Percentiles rank a stretch among this genome's conserved stretches.
Conservation (phyloP, 1,140 invertebrate genomes). For the Ridgeia piscesae region DNA sequence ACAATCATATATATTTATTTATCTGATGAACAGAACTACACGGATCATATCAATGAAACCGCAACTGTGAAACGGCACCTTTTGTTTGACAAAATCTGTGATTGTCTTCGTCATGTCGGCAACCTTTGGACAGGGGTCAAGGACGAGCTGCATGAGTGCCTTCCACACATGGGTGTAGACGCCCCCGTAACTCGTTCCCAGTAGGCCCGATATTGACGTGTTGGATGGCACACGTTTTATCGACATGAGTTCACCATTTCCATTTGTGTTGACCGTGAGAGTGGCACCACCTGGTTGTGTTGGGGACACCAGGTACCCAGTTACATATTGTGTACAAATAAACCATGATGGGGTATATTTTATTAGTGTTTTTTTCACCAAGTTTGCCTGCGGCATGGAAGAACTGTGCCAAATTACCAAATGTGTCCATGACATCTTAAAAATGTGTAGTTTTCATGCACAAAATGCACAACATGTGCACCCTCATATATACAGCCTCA, state of each 20-base stretch:
- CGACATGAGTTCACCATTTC: background rate
- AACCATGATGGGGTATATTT: too few relatives aligned
- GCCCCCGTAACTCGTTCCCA: conserved; percentile 3
- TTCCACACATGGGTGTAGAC: conserved; percentile 12
- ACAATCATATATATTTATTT: too few relatives aligned
- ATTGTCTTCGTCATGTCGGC: conserved; percentile 74
- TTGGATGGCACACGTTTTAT: conserved; percentile 11
- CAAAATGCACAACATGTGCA: too few relatives aligned
- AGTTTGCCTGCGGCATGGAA: too few relatives aligned
- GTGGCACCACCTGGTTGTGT: background rate
- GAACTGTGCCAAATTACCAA: too few relatives aligned
- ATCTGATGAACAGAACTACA: background rate
- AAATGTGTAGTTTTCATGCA: too few relatives aligned
- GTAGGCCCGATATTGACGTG: background rate
- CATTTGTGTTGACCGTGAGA: background rate
- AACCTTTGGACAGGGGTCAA: conserved; percentile 83
- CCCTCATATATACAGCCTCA: too few relatives aligned
- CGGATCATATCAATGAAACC: background rate
- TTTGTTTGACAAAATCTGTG: conserved; percentile 75
- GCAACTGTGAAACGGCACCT: conserved; percentile 60
- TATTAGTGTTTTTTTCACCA: too few relatives aligned
- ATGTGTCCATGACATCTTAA: too few relatives aligned
- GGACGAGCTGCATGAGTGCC: conserved; percentile 63
- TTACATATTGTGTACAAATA: too few relatives aligned
- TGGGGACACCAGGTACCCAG: too few relatives aligned